A percentile compares a stretch with the other conserved stretches of the same genome.
Evolutionary conservation across 2,113 vertebrate genomes (phyloP).

Genomic region (Microtus pennsylvanicus): DNA sequence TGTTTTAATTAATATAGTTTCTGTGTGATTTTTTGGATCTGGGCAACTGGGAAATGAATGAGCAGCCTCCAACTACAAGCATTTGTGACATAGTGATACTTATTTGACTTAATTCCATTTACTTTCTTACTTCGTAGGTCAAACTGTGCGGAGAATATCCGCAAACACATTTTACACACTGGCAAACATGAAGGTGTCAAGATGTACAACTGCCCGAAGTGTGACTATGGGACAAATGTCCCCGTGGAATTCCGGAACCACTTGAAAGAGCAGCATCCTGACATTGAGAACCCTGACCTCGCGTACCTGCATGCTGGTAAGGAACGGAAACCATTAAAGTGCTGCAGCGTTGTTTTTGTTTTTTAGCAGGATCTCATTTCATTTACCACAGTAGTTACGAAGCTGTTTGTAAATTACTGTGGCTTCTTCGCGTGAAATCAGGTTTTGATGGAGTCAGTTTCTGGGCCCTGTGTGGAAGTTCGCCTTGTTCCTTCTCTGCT

Average conservation of each 20-base stretch:
- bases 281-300: slow-evolving; percentile 98
- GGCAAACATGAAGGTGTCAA: slow-evolving; percentile 98
- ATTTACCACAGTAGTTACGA: not conserved
- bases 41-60: no score
- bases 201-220: slow-evolving; percentile 99
- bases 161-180: slow-evolving; percentile 98
- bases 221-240: slow-evolving; percentile 94
- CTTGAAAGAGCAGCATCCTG: slow-evolving; percentile 94
- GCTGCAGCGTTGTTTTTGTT: not conserved
- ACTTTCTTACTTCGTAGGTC: slow-evolving; percentile 88
- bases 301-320: slow-evolving; percentile 98
- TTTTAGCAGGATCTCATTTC: not conserved
- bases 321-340: not conserved
- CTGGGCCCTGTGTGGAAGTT: not conserved
- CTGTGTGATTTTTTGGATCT: no score
- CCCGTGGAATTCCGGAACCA: slow-evolving; percentile 99
- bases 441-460: not conserved
- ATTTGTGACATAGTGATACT: fast-evolving
- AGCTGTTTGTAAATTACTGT: fast-evolving
- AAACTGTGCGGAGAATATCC: slow-evolving; percentile 99
- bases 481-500: not conserved
- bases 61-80: no score
- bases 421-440: not conserved
- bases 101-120: not conserved
- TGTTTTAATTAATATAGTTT: no score